Percentiles rank a stretch among this genome's conserved stretches.
Conservation (phyloP, 37 sponge, comb jelly and placozoan genomes). For the Diacarnus erythraeanus region DNA sequence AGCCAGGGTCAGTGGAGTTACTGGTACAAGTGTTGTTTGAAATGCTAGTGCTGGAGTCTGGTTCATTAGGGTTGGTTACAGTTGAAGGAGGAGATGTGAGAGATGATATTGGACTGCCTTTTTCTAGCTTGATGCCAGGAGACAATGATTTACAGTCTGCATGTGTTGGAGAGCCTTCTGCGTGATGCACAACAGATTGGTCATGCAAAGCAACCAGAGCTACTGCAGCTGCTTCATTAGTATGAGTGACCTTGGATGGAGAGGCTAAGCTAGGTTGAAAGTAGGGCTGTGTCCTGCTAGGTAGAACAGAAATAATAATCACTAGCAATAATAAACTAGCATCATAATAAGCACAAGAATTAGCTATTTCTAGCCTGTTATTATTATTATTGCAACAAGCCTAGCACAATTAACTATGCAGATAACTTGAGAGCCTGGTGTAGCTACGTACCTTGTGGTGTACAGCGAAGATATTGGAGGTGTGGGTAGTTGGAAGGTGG, state of each 20-base stretch:
- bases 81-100: conserved; percentile 8
- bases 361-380: no score
- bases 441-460: conserved; percentile 19
- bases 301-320: neutral
- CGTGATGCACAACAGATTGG: neutral
- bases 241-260: conserved; percentile 5
- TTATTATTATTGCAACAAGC: no score
- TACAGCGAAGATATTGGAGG: neutral
- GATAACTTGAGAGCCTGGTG: neutral
- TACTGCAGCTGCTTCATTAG: conserved; percentile 33
- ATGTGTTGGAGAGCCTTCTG: neutral
- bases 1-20: conserved; percentile 1
- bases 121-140: conserved; percentile 13
- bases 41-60: conserved; percentile 17
- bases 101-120: neutral
- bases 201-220: conserved; percentile 19
- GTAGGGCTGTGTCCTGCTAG: neutral
- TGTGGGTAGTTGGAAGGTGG: conserved; percentile 13
- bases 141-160: conserved; percentile 4
- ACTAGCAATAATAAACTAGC: neutral
- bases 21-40: neutral
- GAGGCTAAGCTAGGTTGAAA: conserved; percentile 6
- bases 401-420: no score
- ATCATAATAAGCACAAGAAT: no score
- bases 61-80: conserved; percentile 7